phyloP scores from a whole-genome alignment of 1,140 invertebrate species.

The Chironomus striatipennis region DNA sequence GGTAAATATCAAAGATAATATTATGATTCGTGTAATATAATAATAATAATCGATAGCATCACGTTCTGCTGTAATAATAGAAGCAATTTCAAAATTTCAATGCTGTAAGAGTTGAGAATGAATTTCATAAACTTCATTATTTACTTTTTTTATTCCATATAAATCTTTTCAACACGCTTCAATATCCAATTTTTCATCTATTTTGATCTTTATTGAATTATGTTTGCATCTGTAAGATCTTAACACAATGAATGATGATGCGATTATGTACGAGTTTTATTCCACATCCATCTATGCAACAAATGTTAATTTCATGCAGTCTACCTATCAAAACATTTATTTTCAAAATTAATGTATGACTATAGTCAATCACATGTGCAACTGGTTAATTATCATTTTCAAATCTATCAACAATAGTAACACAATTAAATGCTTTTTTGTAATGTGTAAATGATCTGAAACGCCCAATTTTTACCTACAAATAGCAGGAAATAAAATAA shows the following conservation, averaged over 20 bases:
- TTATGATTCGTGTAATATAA: too few species aligned
- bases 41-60: too few species aligned
- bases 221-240: not conserved
- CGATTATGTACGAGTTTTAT: slow-evolving; percentile 2
- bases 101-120: too few species aligned
- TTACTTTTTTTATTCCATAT: not conserved
- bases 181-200: not conserved
- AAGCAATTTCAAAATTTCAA: not conserved
- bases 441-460: not conserved
- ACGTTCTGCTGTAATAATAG: not conserved
- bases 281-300: not conserved
- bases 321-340: not conserved
- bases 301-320: not conserved
- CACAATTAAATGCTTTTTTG: not conserved
- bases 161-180: slow-evolving; percentile 11
- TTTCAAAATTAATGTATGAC: not conserved
- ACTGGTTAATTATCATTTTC: not conserved
- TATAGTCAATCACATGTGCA: not conserved
- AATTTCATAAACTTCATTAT: slow-evolving; percentile 20
- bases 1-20: slow-evolving; percentile 46
- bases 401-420: not conserved
- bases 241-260: slow-evolving; percentile 10
- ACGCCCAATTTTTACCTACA: not conserved
- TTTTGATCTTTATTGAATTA: slow-evolving; percentile 11
- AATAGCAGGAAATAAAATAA: not conserved